Evolutionary conservation across 2,113 vertebrate genomes (phyloP), one percentile per base, ranked within the genome.

Genomic region (Coregonus clupeaformis): DNA sequence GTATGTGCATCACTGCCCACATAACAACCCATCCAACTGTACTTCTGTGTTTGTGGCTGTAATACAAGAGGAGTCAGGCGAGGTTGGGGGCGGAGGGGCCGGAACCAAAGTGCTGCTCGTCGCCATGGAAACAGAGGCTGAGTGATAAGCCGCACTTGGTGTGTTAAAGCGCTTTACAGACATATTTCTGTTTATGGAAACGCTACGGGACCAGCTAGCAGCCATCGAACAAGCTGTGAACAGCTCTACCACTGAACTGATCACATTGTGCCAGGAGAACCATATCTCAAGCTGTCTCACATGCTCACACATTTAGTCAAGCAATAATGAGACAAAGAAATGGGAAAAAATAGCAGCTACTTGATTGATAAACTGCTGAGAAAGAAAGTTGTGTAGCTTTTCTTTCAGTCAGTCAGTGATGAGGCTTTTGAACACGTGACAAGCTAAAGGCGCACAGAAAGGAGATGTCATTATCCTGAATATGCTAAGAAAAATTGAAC

Each of bases 101-200:
- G 73, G 71, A 74, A 52, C 49, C 16, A 47, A 72, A 78, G 66
- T 72, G 30, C 64, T 66, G 77, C 59, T 30, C 29, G 77, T 84
- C 79, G 74, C 77, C 75, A 89, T 89, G 84, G 87, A 84, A 85
- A 89, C 87, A 79, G 73, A 71, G 69, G 13, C 57, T 66, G 77
- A 77, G 70, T 55, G 81, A 85, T 81, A 83, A 85, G 84, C 81
- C 49, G 76, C 57, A 42, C 76, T 79, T 47, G 27, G 86, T 78
- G 83, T 83, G 83, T 80, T 82, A 75, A 86, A 86, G 74, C 70
- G 36, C 70, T 81, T 87, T 75, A 7, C 77, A 81, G 82, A 75
- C 76, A 70, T 30, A 82, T 81, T 83, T 80, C 81, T 86, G 84
- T 89, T 83, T 82, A 83, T 80, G 86, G 81, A 80, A 77, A 80